Base-by-base conservation (phyloP, 2,113 vertebrate species). In the Macroglossus sobrinus region DNA sequence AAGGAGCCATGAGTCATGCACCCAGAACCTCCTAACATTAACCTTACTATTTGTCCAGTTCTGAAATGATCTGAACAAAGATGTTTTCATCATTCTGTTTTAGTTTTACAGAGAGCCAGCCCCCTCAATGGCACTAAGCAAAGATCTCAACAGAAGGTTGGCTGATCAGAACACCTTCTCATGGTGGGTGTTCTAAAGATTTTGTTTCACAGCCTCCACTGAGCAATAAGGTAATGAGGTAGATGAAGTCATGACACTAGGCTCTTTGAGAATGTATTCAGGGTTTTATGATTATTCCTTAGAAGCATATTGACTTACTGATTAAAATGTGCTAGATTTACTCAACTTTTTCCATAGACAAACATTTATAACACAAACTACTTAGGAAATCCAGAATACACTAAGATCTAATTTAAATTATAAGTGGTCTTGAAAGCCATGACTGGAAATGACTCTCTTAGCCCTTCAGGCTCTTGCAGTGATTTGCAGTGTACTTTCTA, bases 351-450 rank as follows among this genome's bases (percentile, higher is more conserved):
- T 85, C 66, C 43, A 53, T 30, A 95, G 18, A 28, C 82, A 92
- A 21, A 66, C 66, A 94, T 85, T 96, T 91, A 64, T 96, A 89
- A 66, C 57, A 43, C 18, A 3, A 16, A 74, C 59, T 94, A 68
- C 95, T 89, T 92, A 84, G 47, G 63, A 89, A 96, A 97, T 85
- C 15, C 53, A 88, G 40, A 94, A 87, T 11, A 7, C 33, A 93
- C 28, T 66, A 38, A 89, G 35, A 96, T 45, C 45, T 91, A 47
- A 89, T 96, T 93, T 74, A 96, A 78, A 84, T 88, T 81, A 33
- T 82, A 95, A 97, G 82, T 87, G 53, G 30, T 91, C 80, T 96
- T 93, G 91, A 97, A 94, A 96, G 47, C 22, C 68, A 63, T 96
- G 78, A 63, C 93, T 95, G 53, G 78, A 97, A 96, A 94, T 94